Evolutionary conservation across 2,113 vertebrate genomes (phyloP).

Genomic region (Colaptes auratus): DNA sequence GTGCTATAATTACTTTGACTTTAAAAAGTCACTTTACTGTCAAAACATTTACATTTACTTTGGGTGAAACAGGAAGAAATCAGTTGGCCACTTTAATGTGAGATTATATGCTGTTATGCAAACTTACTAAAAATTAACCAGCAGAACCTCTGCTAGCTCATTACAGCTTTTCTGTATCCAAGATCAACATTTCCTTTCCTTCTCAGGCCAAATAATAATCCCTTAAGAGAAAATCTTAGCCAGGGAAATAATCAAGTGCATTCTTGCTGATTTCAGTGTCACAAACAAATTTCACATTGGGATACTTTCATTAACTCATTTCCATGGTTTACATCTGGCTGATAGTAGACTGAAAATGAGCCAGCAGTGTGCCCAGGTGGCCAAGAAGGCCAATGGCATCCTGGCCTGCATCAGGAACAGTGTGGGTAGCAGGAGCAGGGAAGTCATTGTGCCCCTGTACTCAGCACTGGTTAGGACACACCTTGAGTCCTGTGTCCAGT

Average conservation of each 20-base stretch:
- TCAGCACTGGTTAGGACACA: no score
- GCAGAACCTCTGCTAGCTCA: neutral
- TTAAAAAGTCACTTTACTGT: neutral
- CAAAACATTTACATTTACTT: neutral
- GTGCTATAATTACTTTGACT: neutral
- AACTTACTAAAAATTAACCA: neutral
- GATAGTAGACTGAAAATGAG: no score
- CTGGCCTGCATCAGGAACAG: no score
- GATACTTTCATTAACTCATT: neutral
- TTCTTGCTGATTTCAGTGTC: neutral
- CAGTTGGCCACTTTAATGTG: neutral
- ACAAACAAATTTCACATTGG: neutral
- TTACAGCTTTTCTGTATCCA: neutral
- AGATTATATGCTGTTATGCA: neutral
- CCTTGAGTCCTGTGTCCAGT: no score
- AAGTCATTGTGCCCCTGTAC: no score
- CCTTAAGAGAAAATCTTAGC: neutral
- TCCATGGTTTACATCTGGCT: neutral
- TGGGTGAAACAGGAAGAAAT: neutral
- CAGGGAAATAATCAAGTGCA: neutral
- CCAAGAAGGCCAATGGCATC: no score
- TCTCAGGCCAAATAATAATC: neutral
- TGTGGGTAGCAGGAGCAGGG: no score
- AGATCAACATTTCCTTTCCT: neutral
- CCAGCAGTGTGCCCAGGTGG: no score